Evolutionary conservation across 2,113 vertebrate genomes (phyloP).

Genomic region (Cavia aperea): DNA sequence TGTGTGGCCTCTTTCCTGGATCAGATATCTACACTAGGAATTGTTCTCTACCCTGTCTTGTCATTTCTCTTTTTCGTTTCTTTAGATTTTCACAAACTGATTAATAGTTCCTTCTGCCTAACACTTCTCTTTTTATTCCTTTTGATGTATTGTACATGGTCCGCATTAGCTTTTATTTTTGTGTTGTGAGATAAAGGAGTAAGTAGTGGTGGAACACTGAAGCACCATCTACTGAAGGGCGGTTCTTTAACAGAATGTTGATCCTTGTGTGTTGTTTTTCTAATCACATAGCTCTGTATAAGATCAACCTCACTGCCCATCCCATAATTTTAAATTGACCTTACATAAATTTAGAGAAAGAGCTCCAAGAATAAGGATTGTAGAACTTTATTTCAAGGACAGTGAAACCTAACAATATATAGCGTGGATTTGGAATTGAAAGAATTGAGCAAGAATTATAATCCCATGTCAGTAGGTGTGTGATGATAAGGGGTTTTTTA

Average conservation of each 20-base stretch:
- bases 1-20: not conserved
- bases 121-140: not conserved
- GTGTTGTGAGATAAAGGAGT: not conserved
- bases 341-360: constrained; percentile 4
- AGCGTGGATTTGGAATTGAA: not conserved
- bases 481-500: not conserved
- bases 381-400: not conserved
- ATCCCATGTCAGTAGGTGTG: not conserved
- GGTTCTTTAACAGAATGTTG: not conserved
- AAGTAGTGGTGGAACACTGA: not conserved
- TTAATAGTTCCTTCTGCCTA: not conserved
- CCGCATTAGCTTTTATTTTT: not conserved
- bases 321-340: not conserved
- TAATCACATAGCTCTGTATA: not conserved
- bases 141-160: not conserved
- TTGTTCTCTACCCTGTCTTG: not conserved
- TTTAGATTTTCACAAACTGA: not conserved
- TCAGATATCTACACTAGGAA: not conserved
- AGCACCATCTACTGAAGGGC: not conserved
- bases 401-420: not conserved
- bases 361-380: not conserved
- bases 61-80: not conserved
- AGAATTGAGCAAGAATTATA: not conserved
- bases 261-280: not conserved
- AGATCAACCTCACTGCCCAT: not conserved